These are phyloP conservation scores for Passer montanus DNA, from an alignment of 2,113 vertebrate species.

Conservation along the genomic window DNA sequence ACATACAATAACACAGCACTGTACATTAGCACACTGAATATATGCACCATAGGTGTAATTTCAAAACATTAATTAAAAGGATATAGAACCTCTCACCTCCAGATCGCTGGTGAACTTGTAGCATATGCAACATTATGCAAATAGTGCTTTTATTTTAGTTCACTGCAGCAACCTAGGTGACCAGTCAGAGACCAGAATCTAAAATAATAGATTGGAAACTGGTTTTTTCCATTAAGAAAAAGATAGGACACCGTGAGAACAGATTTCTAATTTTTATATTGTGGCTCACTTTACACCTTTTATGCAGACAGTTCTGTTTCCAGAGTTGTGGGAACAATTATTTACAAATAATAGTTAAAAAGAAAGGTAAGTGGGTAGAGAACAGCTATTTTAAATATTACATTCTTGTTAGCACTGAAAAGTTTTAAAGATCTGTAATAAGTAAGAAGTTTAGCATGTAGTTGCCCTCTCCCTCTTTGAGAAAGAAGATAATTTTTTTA, in stretches of 20 bases:
- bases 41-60: neutral
- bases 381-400: neutral
- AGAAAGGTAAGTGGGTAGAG: accelerated
- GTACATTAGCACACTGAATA: neutral
- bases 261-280: neutral
- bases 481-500: neutral
- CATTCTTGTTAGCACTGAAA: neutral
- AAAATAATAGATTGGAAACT: neutral
- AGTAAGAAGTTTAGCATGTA: neutral
- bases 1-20: neutral
- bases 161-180: neutral
- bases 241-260: neutral
- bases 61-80: neutral
- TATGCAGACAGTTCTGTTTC: neutral
- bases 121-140: neutral
- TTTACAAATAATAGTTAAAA: neutral
- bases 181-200: neutral
- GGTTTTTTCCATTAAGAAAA: neutral
- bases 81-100: neutral
- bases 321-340: neutral
- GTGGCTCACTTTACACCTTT: neutral
- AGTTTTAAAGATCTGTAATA: neutral
- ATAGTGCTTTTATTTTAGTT: neutral
- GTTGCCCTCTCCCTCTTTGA: neutral
- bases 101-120: neutral